These are phyloP conservation scores for Listronotus bonariensis DNA, from an alignment of 1,140 invertebrate genomes.

Conservation along the genomic window DNA sequence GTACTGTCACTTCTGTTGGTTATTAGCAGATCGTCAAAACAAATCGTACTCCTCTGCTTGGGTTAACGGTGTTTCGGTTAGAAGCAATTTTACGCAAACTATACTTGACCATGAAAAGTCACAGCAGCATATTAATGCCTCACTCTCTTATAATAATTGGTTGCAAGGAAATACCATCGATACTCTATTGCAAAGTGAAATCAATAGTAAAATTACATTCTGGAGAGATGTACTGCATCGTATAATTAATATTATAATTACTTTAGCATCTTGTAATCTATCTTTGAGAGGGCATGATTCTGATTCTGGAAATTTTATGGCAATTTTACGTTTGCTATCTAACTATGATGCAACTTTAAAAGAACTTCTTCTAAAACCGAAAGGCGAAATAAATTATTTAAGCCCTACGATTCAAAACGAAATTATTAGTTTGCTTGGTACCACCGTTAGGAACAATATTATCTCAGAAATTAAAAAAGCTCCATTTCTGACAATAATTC, in stretches of 20 bases:
- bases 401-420: slow-evolving; percentile 38
- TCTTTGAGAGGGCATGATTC: slow-evolving; percentile 27
- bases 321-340: slow-evolving; percentile 21
- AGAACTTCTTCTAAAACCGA: no score
- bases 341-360: slow-evolving; percentile 20
- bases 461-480: slow-evolving; percentile 28
- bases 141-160: slow-evolving; percentile 47
- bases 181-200: slow-evolving; percentile 27
- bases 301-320: slow-evolving; percentile 22
- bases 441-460: slow-evolving; percentile 11
- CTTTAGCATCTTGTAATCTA: slow-evolving; percentile 18
- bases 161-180: slow-evolving; percentile 47
- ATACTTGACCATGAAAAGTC: slow-evolving; percentile 48
- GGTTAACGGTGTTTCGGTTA: slow-evolving; percentile 49
- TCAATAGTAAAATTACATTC: slow-evolving; percentile 24
- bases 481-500: slow-evolving; percentile 36
- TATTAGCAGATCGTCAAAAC: slow-evolving; percentile 49
- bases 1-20: no score
- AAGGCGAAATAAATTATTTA: slow-evolving; percentile 37
- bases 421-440: slow-evolving; percentile 36
- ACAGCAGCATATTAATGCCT: slow-evolving; percentile 46
- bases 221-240: slow-evolving; percentile 15
- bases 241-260: slow-evolving; percentile 26
- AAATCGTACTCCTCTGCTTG: slow-evolving; percentile 48
- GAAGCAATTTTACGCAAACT: slow-evolving; percentile 48